Conservation (phyloP, 2,888 invertebrate species). For the Drosophila subsilvestris region DNA sequence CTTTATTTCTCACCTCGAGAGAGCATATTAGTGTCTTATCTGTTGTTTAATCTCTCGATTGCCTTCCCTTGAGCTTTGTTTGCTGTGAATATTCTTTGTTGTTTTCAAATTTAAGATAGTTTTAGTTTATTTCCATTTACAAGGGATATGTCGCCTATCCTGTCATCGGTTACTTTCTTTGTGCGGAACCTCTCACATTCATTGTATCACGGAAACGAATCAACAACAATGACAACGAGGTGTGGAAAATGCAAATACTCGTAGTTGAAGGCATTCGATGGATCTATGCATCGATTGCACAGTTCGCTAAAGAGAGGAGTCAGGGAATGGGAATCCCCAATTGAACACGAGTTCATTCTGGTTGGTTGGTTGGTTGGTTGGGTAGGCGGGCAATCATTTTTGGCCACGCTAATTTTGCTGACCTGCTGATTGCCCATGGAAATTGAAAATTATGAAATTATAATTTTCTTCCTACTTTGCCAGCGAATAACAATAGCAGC, state of each 20-base stretch:
- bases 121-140: too few species aligned
- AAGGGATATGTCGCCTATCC: too few species aligned
- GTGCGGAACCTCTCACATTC: background rate
- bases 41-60: too few species aligned
- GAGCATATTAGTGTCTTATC: too few species aligned
- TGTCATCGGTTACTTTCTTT: too few species aligned
- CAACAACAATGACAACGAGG: conserved; percentile 54
- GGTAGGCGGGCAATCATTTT: conserved; percentile 56
- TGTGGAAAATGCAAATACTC: conserved; percentile 76
- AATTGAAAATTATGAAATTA: conserved; percentile 80
- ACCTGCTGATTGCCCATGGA: conserved; percentile 80
- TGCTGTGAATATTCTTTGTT: too few species aligned
- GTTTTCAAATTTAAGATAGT: too few species aligned
- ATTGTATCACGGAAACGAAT: background rate
- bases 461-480: conserved; percentile 70
- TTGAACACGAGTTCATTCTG: conserved; percentile 25
- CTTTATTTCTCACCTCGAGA: too few species aligned
- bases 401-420: conserved; percentile 79
- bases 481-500: conserved; percentile 38
- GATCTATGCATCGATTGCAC: conserved; percentile 39
- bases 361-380: conserved; percentile 14
- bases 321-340: conserved; percentile 50
- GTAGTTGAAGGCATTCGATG: conserved; percentile 40
- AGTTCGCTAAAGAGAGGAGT: background rate
- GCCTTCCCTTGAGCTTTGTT: too few species aligned